These are phyloP conservation scores for Zapornia atra DNA, from an alignment of 2,113 vertebrate species.

Conservation along the genomic window DNA sequence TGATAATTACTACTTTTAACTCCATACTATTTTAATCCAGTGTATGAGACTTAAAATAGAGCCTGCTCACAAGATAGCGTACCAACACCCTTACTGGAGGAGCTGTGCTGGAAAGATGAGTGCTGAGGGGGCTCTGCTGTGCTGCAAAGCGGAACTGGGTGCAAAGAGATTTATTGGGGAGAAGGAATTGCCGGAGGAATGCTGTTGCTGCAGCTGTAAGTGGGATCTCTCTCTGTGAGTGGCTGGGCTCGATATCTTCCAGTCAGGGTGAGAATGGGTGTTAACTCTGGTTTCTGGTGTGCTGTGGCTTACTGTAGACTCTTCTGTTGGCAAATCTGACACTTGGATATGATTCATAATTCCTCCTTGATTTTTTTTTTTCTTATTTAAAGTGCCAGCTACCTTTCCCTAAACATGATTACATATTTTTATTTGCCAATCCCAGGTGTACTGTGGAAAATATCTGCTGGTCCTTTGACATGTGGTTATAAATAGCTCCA, in stretches of 20 bases:
- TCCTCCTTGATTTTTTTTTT: background rate
- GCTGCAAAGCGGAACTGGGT: background rate
- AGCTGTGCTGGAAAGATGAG: background rate
- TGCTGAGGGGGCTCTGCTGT: background rate
- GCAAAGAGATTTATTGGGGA: background rate
- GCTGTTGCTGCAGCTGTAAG: background rate
- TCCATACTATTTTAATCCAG: slow-evolving; percentile 24
- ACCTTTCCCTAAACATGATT: background rate
- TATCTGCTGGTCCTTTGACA: background rate
- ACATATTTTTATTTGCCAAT: background rate
- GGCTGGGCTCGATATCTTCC: background rate
- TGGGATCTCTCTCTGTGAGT: background rate
- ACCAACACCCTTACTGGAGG: background rate
- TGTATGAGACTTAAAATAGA: slow-evolving; percentile 19
- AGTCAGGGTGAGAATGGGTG: background rate
- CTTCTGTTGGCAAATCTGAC: background rate
- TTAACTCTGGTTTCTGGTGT: background rate
- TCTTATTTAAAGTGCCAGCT: slow-evolving; percentile 10
- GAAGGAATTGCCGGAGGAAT: background rate
- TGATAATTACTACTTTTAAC: slow-evolving; percentile 50
- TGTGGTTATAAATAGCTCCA: background rate
- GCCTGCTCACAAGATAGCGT: background rate
- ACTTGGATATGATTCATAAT: background rate
- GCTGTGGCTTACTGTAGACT: background rate
- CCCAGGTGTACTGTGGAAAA: background rate